These are phyloP conservation scores for Melanotaenia parkinsoni DNA, from an alignment of 2,797 vertebrate species.

Conservation along the genomic window DNA sequence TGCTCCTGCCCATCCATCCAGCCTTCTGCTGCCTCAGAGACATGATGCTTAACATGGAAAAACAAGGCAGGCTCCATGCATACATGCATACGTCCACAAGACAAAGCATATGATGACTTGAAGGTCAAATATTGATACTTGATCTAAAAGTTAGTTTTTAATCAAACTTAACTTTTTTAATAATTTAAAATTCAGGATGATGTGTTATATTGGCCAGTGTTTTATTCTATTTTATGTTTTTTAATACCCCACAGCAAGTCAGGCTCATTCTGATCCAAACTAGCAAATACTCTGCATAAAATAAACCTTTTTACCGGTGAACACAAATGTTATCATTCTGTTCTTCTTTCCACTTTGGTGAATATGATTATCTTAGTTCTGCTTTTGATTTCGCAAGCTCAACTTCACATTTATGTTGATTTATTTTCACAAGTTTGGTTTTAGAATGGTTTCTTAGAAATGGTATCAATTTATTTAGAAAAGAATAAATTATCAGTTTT, in stretches of 20 bases:
- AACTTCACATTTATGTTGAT: no score
- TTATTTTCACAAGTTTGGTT: no score
- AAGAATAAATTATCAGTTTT: background rate
- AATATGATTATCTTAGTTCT: constrained; percentile 28
- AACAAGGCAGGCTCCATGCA: background rate
- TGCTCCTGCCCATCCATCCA: constrained; percentile 31
- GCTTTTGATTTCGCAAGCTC: constrained; percentile 36
- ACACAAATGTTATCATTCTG: constrained; percentile 44
- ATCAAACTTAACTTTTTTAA: no score
- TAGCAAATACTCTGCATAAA: background rate
- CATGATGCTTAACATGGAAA: constrained; percentile 14
- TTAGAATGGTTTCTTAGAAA: background rate
- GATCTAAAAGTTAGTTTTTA: no score
- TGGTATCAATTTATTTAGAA: background rate
- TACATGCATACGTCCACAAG: background rate
- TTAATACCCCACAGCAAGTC: background rate
- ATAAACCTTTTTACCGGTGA: constrained; percentile 31
- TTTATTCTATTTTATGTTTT: no score
- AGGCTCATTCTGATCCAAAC: constrained; percentile 6
- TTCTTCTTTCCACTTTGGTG: constrained; percentile 50
- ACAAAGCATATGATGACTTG: no score
- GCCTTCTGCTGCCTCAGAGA: constrained; percentile 5
- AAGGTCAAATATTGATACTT: no score
- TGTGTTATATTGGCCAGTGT: no score
- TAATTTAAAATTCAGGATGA: no score